Evolutionary conservation across 2,888 invertebrate genomes (phyloP).

Genomic region (Ectemnius lituratus): DNA sequence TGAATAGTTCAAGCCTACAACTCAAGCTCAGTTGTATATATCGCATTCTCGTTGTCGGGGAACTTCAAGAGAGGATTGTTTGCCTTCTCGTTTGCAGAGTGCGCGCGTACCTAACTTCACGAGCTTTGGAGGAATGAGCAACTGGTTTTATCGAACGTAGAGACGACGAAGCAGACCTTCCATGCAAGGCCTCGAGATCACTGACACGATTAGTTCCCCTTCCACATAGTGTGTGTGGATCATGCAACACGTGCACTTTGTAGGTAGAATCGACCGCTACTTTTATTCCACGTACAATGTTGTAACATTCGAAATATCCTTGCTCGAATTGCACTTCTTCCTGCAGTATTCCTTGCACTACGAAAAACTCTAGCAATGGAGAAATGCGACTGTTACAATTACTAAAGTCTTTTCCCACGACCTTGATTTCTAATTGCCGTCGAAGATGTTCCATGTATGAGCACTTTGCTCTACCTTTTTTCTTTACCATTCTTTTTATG

Average conservation of each 20-base stretch:
- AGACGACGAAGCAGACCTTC: slow-evolving; percentile 25
- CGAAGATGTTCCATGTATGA: background rate
- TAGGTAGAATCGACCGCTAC: too few relatives aligned
- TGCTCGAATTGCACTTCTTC: too few relatives aligned
- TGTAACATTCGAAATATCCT: too few relatives aligned
- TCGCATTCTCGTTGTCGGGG: too few relatives aligned
- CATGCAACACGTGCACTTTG: slow-evolving; percentile 16
- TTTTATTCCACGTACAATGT: too few relatives aligned
- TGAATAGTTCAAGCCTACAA: too few relatives aligned
- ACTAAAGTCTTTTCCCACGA: slow-evolving; percentile 9
- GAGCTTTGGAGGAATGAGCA: slow-evolving; percentile 28
- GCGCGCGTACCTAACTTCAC: background rate
- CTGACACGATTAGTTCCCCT: slow-evolving; percentile 35
- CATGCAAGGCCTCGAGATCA: slow-evolving; percentile 51
- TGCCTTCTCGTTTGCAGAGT: background rate
- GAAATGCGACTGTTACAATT: slow-evolving; percentile 11
- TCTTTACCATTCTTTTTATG: too few relatives aligned
- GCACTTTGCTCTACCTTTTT: too few relatives aligned
- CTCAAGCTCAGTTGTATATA: too few relatives aligned
- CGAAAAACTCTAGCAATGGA: background rate
- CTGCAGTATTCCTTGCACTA: background rate
- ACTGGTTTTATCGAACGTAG: slow-evolving; percentile 56
- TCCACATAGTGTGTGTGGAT: slow-evolving; percentile 16
- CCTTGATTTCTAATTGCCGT: slow-evolving; percentile 15
- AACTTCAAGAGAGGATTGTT: too few relatives aligned